Conservation (phyloP, 2,888 invertebrate genomes). For the Heterodera filipjevi region DNA sequence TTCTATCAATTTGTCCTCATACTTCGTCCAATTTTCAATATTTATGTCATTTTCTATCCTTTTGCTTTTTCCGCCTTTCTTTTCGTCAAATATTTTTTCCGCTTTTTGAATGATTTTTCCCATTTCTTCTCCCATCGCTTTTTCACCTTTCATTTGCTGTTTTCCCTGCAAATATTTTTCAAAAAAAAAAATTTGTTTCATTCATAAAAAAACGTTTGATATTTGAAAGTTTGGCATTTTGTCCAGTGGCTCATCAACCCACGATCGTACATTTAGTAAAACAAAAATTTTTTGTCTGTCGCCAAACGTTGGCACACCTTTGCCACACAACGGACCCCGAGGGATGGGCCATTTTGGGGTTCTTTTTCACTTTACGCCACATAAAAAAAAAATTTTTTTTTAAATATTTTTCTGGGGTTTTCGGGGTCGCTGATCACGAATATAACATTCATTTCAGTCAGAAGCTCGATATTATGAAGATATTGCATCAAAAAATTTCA, state of each 20-base stretch:
- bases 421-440: too few species aligned
- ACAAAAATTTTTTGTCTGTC: not conserved
- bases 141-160: not conserved
- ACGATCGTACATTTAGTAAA: not conserved
- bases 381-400: too few species aligned
- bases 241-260: not conserved
- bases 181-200: not conserved
- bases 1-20: not conserved
- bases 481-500: too few species aligned
- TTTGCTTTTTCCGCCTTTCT: not conserved
- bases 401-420: too few species aligned
- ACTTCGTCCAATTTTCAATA: not conserved
- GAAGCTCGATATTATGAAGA: too few species aligned
- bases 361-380: too few species aligned
- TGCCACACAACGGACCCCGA: not conserved
- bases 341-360: not conserved
- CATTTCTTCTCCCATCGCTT: not conserved
- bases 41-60: not conserved
- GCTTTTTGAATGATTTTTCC: not conserved
- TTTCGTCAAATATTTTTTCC: not conserved
- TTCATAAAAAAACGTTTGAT: not conserved
- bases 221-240: conserved; percentile 2
- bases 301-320: not conserved
- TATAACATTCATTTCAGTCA: too few species aligned
- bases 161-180: not conserved